Conservation (phyloP, 2,888 invertebrate genomes). For the Sepiola atlantica region DNA sequence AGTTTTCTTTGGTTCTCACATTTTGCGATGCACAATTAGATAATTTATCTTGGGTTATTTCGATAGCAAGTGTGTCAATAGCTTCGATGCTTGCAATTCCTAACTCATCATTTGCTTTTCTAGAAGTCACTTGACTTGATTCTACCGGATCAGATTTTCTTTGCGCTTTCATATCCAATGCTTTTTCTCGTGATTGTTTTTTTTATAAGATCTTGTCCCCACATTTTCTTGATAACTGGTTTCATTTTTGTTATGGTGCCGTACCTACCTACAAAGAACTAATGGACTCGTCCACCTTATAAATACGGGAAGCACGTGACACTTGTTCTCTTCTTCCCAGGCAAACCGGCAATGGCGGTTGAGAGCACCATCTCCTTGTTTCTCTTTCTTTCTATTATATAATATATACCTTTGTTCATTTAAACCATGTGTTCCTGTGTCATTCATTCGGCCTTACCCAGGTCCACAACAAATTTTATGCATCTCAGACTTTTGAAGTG, state of each 20-base stretch:
- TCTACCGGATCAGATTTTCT: background rate
- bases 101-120: background rate
- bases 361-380: too few species aligned
- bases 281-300: too few species aligned
- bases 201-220: background rate
- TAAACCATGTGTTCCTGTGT: too few species aligned
- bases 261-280: too few species aligned
- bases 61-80: background rate
- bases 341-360: too few species aligned
- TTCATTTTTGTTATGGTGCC: too few species aligned
- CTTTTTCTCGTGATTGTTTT: background rate
- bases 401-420: too few species aligned
- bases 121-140: background rate
- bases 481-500: background rate
- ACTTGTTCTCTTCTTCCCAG: too few species aligned
- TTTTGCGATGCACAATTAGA: background rate
- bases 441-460: too few species aligned
- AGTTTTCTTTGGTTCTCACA: background rate
- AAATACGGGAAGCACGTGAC: too few species aligned
- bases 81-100: background rate
- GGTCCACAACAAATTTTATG: background rate
- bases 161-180: background rate
- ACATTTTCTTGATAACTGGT: too few species aligned
- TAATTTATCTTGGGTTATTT: background rate
- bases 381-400: too few species aligned